phyloP scores from a whole-genome alignment of 37 sponge, comb jelly and placozoan species.

The Aphrocallistes beatrix region DNA sequence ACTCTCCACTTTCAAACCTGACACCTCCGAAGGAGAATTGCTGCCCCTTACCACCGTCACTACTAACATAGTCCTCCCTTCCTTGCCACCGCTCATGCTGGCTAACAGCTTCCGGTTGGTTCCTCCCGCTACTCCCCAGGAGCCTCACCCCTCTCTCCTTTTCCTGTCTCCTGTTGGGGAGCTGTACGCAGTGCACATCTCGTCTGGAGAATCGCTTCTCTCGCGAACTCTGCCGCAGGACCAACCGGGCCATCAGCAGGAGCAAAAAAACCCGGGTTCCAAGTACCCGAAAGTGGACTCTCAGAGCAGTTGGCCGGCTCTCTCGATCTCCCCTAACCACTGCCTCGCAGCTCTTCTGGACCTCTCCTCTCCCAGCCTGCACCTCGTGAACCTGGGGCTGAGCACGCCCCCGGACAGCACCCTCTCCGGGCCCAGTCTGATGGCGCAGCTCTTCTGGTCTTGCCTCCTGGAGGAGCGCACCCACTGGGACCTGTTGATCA shows the following conservation, averaged over 20 bases:
- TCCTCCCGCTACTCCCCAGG: background rate
- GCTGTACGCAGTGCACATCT: background rate
- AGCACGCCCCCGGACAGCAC: slow-evolving; percentile 17
- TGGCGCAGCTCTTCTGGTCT: background rate
- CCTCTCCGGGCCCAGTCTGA: background rate
- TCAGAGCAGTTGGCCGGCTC: background rate
- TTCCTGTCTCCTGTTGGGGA: background rate
- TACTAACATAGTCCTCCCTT: background rate
- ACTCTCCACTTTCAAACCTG: background rate
- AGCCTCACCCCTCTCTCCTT: background rate
- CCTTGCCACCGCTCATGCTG: background rate
- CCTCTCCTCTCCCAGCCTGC: background rate
- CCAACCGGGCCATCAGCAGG: background rate
- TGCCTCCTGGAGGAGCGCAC: background rate
- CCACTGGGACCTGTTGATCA: background rate
- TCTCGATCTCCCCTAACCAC: background rate
- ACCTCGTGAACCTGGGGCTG: slow-evolving; percentile 1
- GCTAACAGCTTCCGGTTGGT: background rate
- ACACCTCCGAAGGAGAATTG: background rate
- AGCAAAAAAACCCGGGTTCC: background rate
- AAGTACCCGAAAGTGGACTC: background rate
- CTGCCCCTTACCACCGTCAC: background rate
- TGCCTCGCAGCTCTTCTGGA: background rate
- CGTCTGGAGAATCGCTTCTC: background rate
- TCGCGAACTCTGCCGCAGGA: background rate